Evolutionary conservation across 2,113 vertebrate species (phyloP), one percentile per base, ranked within the genome.

Genomic region (Prochilodus magdalenae): DNA sequence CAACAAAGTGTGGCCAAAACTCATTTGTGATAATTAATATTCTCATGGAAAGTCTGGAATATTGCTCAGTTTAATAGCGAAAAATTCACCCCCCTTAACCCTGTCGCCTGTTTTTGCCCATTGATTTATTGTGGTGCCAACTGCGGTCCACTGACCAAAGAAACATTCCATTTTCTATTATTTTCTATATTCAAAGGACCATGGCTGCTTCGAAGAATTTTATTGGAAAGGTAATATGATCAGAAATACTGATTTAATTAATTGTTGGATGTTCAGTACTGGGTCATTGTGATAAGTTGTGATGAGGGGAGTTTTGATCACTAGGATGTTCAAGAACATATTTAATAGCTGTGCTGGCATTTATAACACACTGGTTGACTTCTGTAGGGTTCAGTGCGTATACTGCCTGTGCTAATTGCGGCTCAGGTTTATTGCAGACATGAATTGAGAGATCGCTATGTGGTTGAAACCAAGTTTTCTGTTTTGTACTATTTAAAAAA

Each of bases 81-180:
- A n/a, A n/a, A n/a, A 80, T 80, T 26, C 70, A 14, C 18, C 49
- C 51, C 18, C 36, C 12, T 60, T 53, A 26, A 22, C 1, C 51
- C 74, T 44, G 4, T 57, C 53, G n/a, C 67, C 29, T 74, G 13
- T 72, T 15, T 70, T 36, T 77, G 40, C 36, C 55, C 57, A 27
- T 76, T 76, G 49, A 49, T 69, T 69, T 44, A 69, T 76, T 75
- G 65, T 24, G 57, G 59, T 77, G 74, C 74, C 79, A 77, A 60
- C 55, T 81, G 26, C 47, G 65, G 69, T 78, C 60, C 71, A 22
- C 51, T 33, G 24, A 85, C 79, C 79, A 85, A 85, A 85, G 84
- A 82, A 40, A 11, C 22, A 62, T 79, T 67, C 22, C 30, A 44
- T 71, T 57, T 69, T 55, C 18, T 55, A 55, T 70, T 71, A 60